These are phyloP conservation scores for Discoglossus pictus DNA, from an alignment of 2,797 vertebrate species.

Conservation along the genomic window DNA sequence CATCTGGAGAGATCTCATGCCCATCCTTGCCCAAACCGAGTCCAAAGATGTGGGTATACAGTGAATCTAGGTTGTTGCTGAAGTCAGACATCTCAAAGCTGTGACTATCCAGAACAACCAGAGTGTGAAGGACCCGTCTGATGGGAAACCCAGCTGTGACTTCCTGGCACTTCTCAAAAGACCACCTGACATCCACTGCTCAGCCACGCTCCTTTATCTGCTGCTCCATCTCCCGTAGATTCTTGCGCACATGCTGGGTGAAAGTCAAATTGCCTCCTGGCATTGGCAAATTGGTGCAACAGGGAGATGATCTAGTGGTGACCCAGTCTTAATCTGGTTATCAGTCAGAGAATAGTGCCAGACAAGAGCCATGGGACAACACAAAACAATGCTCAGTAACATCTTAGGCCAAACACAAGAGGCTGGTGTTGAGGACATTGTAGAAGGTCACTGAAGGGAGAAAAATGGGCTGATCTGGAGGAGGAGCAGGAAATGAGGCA, in stretches of 20 bases:
- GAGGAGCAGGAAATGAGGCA: slow-evolving; percentile 87
- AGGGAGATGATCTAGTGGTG: slow-evolving; percentile 91
- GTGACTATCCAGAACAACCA: slow-evolving; percentile 97
- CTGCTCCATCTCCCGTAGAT: slow-evolving; percentile 95
- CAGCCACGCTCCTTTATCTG: slow-evolving; percentile 96
- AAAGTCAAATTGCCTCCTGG: slow-evolving; percentile 93
- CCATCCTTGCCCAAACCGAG: slow-evolving; percentile 96
- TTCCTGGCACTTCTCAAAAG: slow-evolving; percentile 98
- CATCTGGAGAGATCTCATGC: slow-evolving; percentile 96
- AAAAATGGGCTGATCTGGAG: slow-evolving; percentile 80
- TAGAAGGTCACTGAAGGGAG: slow-evolving; percentile 92
- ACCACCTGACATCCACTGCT: slow-evolving; percentile 98
- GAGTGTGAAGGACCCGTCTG: slow-evolving; percentile 92
- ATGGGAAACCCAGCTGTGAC: slow-evolving; percentile 98
- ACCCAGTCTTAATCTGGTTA: slow-evolving; percentile 96
- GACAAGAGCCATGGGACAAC: slow-evolving; percentile 97
- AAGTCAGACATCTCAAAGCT: slow-evolving; percentile 99
- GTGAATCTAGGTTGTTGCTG: slow-evolving; percentile 94
- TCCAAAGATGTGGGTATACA: slow-evolving; percentile 98
- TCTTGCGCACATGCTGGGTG: slow-evolving; percentile 95
- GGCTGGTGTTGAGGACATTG: slow-evolving; percentile 95
- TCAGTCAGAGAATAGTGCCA: slow-evolving; percentile 99
- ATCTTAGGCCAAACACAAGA: slow-evolving; percentile 96
- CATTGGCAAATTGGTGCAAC: slow-evolving; percentile 95
- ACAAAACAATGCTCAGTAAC: slow-evolving; percentile 93